These are phyloP conservation scores for Thalpophila matura DNA, from an alignment of 2,888 invertebrate genomes.

Conservation along the genomic window DNA sequence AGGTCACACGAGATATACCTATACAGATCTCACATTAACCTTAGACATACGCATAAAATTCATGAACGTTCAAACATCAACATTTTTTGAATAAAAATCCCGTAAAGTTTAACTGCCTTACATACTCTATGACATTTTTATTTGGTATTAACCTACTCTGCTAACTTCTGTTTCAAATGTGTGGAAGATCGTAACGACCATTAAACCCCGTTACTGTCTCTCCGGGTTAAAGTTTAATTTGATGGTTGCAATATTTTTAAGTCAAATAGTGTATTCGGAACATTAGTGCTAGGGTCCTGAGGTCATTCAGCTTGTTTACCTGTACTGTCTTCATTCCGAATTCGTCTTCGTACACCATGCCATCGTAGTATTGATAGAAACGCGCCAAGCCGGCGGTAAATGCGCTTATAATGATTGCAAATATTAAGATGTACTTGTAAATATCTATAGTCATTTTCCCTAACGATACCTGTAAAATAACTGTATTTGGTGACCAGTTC, in stretches of 20 bases:
- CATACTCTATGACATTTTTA: conserved; percentile 43
- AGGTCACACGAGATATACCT: conserved; percentile 19
- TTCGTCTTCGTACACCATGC: conserved; percentile 91
- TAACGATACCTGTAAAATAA: conserved; percentile 89
- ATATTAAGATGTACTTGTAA: conserved; percentile 91
- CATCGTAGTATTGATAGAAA: conserved; percentile 92
- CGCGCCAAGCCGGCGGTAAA: conserved; percentile 92
- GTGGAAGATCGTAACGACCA: conserved; percentile 35
- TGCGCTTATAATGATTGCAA: conserved; percentile 90
- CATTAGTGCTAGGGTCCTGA: conserved; percentile 5
- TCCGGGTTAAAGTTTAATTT: conserved; percentile 51
- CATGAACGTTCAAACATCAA: conserved; percentile 13
- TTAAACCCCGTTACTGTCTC: conserved; percentile 52
- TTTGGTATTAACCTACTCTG: conserved; percentile 52
- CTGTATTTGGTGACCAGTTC: conserved; percentile 25
- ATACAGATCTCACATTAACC: conserved; percentile 39
- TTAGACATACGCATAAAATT: conserved; percentile 31
- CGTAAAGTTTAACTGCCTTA: conserved; percentile 31
- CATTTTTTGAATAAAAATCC: conserved; percentile 28
- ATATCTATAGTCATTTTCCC: conserved; percentile 93
- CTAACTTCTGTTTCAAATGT: conserved; percentile 48
- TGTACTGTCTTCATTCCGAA: conserved; percentile 90
- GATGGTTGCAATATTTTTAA: conserved; percentile 30
- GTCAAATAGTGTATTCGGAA: conserved; percentile 7
- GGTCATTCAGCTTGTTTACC: conserved; percentile 61